These are phyloP conservation scores for Sapayoa aenigma DNA, from an alignment of 2,113 vertebrate species.

Conservation along the genomic window DNA sequence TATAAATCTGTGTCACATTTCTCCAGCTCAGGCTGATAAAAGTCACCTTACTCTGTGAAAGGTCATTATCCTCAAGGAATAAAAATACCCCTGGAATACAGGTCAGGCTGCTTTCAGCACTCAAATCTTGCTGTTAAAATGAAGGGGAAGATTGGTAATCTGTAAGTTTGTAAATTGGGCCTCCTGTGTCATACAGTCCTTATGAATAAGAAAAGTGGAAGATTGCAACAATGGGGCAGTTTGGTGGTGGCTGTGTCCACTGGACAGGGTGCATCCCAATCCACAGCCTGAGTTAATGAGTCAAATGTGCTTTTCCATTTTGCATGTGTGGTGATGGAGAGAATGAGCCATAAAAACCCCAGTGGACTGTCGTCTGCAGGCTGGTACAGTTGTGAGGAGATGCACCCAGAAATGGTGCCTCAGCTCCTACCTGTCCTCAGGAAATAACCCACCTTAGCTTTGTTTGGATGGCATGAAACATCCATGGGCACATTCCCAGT, in stretches of 20 bases:
- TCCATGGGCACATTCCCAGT: slow-evolving; percentile 25
- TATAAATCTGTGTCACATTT: not conserved
- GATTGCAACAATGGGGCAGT: not conserved
- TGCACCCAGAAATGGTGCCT: slow-evolving; percentile 62
- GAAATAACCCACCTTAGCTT: slow-evolving; percentile 67
- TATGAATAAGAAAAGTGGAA: slow-evolving; percentile 17
- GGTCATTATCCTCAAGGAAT: not conserved
- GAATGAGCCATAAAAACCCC: not conserved
- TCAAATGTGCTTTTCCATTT: slow-evolving; percentile 54
- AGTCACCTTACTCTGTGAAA: not conserved
- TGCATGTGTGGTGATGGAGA: slow-evolving; percentile 48
- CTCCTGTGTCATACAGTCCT: not conserved
- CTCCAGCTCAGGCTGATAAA: not conserved
- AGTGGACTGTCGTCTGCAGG: slow-evolving; percentile 2
- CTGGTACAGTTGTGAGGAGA: slow-evolving; percentile 65
- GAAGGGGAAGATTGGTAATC: not conserved
- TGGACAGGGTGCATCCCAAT: slow-evolving; percentile 35
- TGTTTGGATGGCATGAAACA: slow-evolving; percentile 40
- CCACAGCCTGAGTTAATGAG: slow-evolving; percentile 29
- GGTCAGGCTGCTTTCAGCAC: not conserved
- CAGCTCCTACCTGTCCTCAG: slow-evolving; percentile 64
- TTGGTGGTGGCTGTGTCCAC: not conserved
- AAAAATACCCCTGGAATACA: not conserved
- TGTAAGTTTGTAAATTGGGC: not conserved
- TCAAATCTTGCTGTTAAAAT: not conserved